Evolutionary conservation across 2,797 vertebrate genomes (phyloP).

Genomic region (Sylvilagus floridanus): DNA sequence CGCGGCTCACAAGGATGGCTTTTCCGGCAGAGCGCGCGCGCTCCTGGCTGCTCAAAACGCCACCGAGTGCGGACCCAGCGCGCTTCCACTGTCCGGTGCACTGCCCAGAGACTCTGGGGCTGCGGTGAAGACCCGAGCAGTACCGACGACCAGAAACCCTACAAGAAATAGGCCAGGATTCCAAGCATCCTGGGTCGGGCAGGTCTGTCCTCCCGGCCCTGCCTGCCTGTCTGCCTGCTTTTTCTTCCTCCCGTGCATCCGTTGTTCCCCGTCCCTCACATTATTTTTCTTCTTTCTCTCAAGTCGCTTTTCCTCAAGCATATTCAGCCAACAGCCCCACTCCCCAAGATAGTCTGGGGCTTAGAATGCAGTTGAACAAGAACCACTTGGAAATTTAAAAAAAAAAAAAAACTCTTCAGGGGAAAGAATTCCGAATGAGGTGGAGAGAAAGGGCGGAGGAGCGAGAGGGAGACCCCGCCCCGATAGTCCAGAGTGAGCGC

Average conservation of each 20-base stretch:
- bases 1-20: not conserved
- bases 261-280: not conserved
- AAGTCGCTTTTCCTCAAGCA: not conserved
- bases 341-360: conserved; percentile 5
- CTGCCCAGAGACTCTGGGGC: not conserved
- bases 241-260: conserved; percentile 18
- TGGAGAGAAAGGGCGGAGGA: conserved; percentile 16
- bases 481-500: not conserved
- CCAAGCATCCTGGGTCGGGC: not conserved
- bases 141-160: not conserved
- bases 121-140: not conserved
- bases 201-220: not conserved
- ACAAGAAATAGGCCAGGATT: not conserved
- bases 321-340: not conserved
- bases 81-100: not conserved
- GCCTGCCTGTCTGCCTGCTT: not conserved
- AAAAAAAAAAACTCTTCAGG: conserved; percentile 45
- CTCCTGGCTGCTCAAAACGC: not conserved
- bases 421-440: conserved; percentile 33
- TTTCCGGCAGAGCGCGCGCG: no score
- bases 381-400: not conserved
- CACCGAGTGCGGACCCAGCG: not conserved
- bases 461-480: conserved; percentile 64
- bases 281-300: conserved; percentile 4
- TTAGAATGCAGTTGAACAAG: conserved; percentile 28